Base-by-base conservation (phyloP, 1,140 invertebrate genomes). In the Lysiphlebus fabarum region DNA sequence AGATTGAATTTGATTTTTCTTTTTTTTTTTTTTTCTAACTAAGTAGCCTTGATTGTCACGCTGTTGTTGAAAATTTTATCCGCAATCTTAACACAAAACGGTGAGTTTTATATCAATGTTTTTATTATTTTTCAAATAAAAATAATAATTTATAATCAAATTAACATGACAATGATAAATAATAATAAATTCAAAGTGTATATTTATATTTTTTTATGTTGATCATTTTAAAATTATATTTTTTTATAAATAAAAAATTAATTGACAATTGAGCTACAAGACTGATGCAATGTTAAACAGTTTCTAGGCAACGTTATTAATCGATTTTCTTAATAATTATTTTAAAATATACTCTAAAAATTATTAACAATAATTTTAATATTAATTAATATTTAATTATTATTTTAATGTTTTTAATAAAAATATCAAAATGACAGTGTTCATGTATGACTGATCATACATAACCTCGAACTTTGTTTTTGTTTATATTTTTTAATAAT, bases 261-360 rank as follows among this genome's bases (percentile, higher is more conserved):
- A 26, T 26, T 26, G 17, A 26, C 17, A 26, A 10, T 50, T 17
- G 10, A 33, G 6, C 1, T 34, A 8, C 7, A 17, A 50, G 2
- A 10, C 4, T 10, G 7, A n/a, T 38, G 12, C 26, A 44, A 14
- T 41, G 56, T 60, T 65, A 67, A 67, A 63, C 66, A 69, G 74
- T 74, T 62, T 69, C 74, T 60, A 70, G 47, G 74, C 72, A 76
- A 74, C 74, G 70, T 65, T 65, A 62, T 61, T 58, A 47, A 75
- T 75, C 61, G 71, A 70, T 72, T 67, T 50, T n/a, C n/a, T 36
- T 4, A 54, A 14, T 2, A 55, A 26, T 26, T 2, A 41, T 40
- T 12, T 10, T 34, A 5, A 58, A 40, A 49, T 49, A 41, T 53
- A n/a, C 26, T 11, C 41, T 37, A 37, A 37, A 34, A 9, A 51